These are phyloP conservation scores for Channa striata DNA, from an alignment of 2,797 vertebrate species.

Conservation along the genomic window DNA sequence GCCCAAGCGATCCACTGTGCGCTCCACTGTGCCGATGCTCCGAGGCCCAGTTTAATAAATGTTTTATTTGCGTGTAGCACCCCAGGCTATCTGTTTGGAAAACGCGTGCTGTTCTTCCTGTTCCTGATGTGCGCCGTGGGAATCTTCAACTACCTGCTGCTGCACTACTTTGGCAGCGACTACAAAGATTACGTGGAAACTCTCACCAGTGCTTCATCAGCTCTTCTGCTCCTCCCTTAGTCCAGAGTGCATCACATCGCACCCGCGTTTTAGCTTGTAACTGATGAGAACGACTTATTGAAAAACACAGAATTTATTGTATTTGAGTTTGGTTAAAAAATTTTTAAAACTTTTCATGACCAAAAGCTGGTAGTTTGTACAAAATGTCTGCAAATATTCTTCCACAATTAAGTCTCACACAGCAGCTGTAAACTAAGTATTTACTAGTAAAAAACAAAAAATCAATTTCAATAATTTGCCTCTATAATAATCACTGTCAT, in stretches of 20 bases:
- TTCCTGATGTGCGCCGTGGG: slow-evolving; percentile 92
- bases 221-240: slow-evolving; percentile 91
- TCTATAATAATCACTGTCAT: background rate
- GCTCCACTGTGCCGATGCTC: background rate
- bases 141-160: slow-evolving; percentile 89
- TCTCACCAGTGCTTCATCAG: slow-evolving; percentile 87
- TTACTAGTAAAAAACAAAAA: no score
- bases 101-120: slow-evolving; percentile 92
- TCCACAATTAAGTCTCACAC: background rate
- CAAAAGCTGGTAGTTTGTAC: background rate
- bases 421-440: background rate
- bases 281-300: background rate
- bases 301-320: slow-evolving; percentile 47
- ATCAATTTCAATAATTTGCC: background rate
- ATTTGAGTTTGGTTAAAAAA: slow-evolving; percentile 20
- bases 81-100: slow-evolving; percentile 95
- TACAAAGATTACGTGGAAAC: slow-evolving; percentile 90
- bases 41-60: rapidly evolving
- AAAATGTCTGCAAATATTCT: slow-evolving; percentile 6
- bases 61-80: slow-evolving; percentile 80
- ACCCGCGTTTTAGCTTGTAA: background rate
- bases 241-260: background rate
- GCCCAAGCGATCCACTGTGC: background rate
- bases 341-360: background rate
- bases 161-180: slow-evolving; percentile 83